Conservation (phyloP, 2,888 invertebrate genomes). For the Chydorus sphaericus region DNA sequence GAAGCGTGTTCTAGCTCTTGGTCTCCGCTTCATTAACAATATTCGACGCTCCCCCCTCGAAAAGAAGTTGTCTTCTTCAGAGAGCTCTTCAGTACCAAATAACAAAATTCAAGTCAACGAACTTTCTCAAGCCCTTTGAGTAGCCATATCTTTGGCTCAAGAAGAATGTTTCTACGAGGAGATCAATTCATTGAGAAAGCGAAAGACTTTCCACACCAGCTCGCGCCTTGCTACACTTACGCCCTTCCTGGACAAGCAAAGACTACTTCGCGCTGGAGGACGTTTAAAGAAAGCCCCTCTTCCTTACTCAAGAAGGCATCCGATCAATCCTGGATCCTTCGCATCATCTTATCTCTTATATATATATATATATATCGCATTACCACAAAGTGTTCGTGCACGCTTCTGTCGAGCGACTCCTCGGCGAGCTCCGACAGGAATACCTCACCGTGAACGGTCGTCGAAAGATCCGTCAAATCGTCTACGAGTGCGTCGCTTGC, state of each 20-base stretch:
- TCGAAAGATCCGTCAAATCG: neutral
- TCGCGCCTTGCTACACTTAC: neutral
- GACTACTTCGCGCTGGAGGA: neutral
- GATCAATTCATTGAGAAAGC: neutral
- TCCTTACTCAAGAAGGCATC: neutral
- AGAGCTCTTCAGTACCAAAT: neutral
- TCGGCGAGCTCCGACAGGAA: neutral
- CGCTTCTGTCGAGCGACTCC: conserved; percentile 1
- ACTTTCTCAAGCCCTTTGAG: neutral
- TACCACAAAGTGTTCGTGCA: neutral
- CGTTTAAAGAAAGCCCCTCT: neutral
- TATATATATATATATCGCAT: neutral
- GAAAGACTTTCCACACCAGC: neutral
- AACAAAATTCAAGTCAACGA: neutral
- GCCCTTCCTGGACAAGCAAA: neutral
- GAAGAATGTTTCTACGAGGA: neutral
- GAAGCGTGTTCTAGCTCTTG: neutral
- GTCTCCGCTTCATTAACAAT: neutral
- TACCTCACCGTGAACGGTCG: neutral
- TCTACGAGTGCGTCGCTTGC: neutral
- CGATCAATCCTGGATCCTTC: neutral
- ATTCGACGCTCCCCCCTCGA: too few relatives aligned
- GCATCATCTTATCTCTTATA: neutral
- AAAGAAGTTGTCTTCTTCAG: neutral
- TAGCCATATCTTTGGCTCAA: neutral